phyloP scores from a whole-genome alignment of 2,797 vertebrate species.

The Pteropus rufus region DNA sequence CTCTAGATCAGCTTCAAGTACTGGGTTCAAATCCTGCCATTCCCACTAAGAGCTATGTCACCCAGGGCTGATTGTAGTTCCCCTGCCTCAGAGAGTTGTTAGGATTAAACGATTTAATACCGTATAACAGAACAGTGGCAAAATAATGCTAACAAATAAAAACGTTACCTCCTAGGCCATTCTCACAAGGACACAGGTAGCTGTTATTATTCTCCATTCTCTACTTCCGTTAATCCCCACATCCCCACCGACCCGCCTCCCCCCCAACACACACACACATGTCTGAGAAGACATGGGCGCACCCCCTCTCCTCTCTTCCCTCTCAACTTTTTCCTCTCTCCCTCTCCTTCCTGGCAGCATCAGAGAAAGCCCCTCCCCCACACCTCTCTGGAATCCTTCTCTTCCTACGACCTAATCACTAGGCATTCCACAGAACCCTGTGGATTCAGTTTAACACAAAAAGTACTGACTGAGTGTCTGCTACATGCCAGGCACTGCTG shows the following conservation, averaged over 20 bases:
- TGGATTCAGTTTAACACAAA: not conserved
- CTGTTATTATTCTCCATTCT: not conserved
- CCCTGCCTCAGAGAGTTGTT: not conserved
- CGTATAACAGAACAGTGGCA: not conserved
- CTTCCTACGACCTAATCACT: not conserved
- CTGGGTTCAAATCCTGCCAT: not conserved
- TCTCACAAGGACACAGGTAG: not conserved
- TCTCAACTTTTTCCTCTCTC: not conserved
- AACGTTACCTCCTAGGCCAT: not conserved
- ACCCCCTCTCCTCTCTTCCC: too few species aligned
- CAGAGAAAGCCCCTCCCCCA: not conserved
- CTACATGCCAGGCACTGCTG: rapidly evolving
- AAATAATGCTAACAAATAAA: not conserved
- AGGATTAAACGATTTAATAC: not conserved
- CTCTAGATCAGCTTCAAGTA: not conserved
- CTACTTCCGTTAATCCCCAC: not conserved
- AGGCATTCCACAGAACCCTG: rapidly evolving
- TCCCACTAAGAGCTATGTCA: not conserved
- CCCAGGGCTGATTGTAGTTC: too few species aligned
- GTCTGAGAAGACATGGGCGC: not conserved
- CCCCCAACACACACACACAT: too few species aligned
- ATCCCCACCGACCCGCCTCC: too few species aligned
- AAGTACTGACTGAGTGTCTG: not conserved
- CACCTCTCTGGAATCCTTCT: not conserved
- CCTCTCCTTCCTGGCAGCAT: not conserved